Evolutionary conservation across 2,888 invertebrate species (phyloP).

Genomic region (Allygus modestus): DNA sequence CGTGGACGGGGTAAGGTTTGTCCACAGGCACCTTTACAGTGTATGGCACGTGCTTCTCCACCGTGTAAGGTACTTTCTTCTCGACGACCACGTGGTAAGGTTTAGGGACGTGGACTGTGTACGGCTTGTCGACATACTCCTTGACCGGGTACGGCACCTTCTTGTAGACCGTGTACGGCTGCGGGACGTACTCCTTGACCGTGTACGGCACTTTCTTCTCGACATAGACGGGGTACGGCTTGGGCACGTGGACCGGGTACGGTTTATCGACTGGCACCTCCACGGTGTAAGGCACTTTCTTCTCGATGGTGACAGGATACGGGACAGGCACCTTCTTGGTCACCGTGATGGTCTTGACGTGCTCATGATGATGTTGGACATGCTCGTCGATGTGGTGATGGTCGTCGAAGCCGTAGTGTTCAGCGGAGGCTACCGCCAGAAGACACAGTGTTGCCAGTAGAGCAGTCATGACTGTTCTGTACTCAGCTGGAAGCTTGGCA

Average conservation of each 20-base stretch:
- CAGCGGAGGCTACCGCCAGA: conserved; percentile 8
- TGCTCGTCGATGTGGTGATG: conserved; percentile 26
- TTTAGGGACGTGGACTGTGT: conserved; percentile 42
- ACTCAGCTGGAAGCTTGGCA: neutral
- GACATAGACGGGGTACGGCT: conserved; percentile 51
- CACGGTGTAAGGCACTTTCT: conserved; percentile 42
- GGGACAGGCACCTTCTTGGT: conserved; percentile 55
- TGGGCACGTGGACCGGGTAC: conserved; percentile 50
- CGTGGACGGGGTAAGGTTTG: conserved; percentile 49
- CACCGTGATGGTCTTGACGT: conserved; percentile 44
- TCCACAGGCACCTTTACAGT: conserved; percentile 50
- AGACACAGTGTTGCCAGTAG: conserved; percentile 21
- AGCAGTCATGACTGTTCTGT: neutral
- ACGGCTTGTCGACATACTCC: conserved; percentile 49
- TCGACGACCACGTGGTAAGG: conserved; percentile 48
- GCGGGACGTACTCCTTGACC: conserved; percentile 47
- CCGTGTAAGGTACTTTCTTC: conserved; percentile 50
- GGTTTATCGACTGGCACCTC: conserved; percentile 50
- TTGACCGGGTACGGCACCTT: conserved; percentile 50
- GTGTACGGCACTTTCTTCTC: conserved; percentile 56
- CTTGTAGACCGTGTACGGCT: conserved; percentile 56
- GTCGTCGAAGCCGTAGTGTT: neutral
- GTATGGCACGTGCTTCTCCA: conserved; percentile 51
- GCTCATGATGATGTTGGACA: conserved; percentile 39
- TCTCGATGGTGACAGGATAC: conserved; percentile 53